phyloP scores from a whole-genome alignment of 2,888 invertebrate genomes.

The Bhutanitis thaidina region DNA sequence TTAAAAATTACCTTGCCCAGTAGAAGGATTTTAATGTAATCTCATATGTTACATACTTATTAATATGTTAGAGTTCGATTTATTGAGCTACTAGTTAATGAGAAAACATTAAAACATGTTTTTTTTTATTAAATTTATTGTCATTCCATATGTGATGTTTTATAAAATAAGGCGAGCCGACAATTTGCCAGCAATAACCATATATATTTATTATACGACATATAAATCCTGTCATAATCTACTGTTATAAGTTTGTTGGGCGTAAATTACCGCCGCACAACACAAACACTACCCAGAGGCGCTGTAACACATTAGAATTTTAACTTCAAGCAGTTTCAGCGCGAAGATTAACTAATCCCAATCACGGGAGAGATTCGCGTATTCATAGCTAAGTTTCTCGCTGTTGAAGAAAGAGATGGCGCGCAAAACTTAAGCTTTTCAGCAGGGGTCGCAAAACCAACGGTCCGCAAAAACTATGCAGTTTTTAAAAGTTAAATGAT shows the following conservation, averaged over 20 bases:
- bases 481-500: background rate
- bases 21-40: too few relatives aligned
- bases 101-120: too few relatives aligned
- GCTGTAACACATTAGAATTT: constrained; percentile 66
- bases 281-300: constrained; percentile 52
- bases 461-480: background rate
- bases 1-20: too few relatives aligned
- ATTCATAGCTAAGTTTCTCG: constrained; percentile 64
- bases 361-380: constrained; percentile 67
- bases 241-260: constrained; percentile 16
- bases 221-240: constrained; percentile 15
- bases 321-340: constrained; percentile 58
- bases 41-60: too few relatives aligned
- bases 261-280: constrained; percentile 26
- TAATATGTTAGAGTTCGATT: too few relatives aligned
- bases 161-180: too few relatives aligned
- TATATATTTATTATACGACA: background rate
- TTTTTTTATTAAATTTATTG: too few relatives aligned
- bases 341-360: constrained; percentile 73
- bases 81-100: too few relatives aligned
- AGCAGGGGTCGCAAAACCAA: constrained; percentile 20
- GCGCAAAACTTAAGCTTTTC: constrained; percentile 14
- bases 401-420: constrained; percentile 32
- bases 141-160: too few relatives aligned
- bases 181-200: background rate